phyloP scores from a whole-genome alignment of 2,797 vertebrate species.

The Arvicola amphibius region DNA sequence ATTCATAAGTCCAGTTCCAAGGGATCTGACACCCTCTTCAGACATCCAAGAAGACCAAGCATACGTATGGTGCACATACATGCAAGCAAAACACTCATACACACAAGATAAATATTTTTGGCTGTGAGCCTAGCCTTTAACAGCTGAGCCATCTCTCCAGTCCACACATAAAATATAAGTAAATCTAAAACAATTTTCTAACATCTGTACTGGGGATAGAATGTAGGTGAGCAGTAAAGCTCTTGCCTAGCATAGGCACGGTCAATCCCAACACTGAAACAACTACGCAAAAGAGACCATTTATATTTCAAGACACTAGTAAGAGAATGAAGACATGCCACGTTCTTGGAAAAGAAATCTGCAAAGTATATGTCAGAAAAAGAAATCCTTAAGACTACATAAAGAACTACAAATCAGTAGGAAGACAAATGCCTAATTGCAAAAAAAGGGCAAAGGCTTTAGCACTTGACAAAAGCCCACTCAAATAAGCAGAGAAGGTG shows the following conservation, averaged over 20 bases:
- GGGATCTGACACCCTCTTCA: not conserved
- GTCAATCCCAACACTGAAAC: not conserved
- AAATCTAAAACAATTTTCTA: not conserved
- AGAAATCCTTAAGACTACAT: not conserved
- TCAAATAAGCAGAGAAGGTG: not conserved
- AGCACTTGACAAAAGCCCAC: not conserved
- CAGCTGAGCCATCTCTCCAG: not conserved
- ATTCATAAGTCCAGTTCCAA: not conserved
- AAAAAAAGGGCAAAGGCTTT: not conserved
- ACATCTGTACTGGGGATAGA: not conserved
- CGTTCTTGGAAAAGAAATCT: constrained; percentile 35
- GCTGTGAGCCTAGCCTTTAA: not conserved
- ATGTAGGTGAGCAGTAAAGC: not conserved
- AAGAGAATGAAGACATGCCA: constrained; percentile 27
- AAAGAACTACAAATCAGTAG: constrained; percentile 27
- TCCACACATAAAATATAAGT: not conserved
- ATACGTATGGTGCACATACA: not conserved
- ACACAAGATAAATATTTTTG: not conserved
- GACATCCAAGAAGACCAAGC: not conserved
- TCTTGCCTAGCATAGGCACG: not conserved
- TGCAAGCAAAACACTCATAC: not conserved
- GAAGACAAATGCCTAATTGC: not conserved
- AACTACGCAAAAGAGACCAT: not conserved
- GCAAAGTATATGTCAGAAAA: constrained; percentile 30
- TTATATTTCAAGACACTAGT: constrained; percentile 30